Evolutionary conservation across 2,888 invertebrate species (phyloP), one percentile per base, ranked within the genome.

Genomic region (Entomobrya proxima): DNA sequence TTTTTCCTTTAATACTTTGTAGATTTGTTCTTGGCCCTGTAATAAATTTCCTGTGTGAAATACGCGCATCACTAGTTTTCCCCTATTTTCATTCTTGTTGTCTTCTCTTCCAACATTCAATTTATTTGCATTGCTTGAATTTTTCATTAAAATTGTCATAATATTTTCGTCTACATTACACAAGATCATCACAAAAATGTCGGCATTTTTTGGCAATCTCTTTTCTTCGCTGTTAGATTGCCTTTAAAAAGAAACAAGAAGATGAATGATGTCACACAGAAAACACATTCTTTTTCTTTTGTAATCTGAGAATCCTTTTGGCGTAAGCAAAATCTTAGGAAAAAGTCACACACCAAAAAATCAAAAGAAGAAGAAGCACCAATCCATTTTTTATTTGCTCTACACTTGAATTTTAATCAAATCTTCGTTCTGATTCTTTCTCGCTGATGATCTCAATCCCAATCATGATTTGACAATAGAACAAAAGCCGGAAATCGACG

Each of bases 131-230:
- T 72, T 50, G 72, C 72, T 50, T 4, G 72, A 72, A 72, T 72
- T 72, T 47, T 72, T 72, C 72, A 72, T 72, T 72, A 72, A 50
- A 67, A 50, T 72, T 72, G 72, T 72, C 72, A 50, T 50, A 72
- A 72, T 50, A 50, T 50, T 72, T 72, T 47, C 32, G 27, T 72
- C 72, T 27, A n/a, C 58, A 27, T 15, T n/a, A n/a, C n/a, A n/a
- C n/a, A n/a, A n/a, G 27, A 27, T 61, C 52, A 52, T 52, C 52
- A 18, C n/a, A n/a, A n/a, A n/a, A n/a, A n/a, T n/a, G n/a, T n/a
- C n/a, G n/a, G n/a, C n/a, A n/a, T n/a, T n/a, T n/a, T n/a, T n/a
- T n/a, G n/a, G n/a, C n/a, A n/a, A n/a, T n/a, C n/a, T n/a, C n/a
- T n/a, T n/a, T n/a, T n/a, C n/a, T n/a, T n/a, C n/a, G n/a, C n/a